Conservation (phyloP, 64 coral and sea anemone species). For the Pocillopora verrucosa region DNA sequence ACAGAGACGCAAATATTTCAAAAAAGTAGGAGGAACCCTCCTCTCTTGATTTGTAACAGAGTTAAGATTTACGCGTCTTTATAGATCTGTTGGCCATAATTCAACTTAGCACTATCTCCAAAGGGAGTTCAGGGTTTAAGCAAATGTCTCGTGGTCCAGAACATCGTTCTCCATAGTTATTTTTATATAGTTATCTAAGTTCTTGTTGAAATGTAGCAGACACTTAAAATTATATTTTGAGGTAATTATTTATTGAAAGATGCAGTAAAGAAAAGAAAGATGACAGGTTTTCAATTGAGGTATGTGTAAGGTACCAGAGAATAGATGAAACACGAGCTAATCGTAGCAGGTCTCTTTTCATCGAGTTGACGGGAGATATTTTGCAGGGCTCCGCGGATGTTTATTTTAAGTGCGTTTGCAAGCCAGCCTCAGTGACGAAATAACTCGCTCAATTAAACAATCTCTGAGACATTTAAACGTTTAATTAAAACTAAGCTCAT, state of each 20-base stretch:
- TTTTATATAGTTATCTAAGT: not conserved
- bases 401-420: no score
- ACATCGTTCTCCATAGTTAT: not conserved
- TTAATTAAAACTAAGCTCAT: no score
- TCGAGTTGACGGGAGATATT: no score
- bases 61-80: no score
- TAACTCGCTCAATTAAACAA: no score
- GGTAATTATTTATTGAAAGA: constrained; percentile 26
- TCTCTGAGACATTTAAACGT: no score
- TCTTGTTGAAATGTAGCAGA: not conserved
- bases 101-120: not conserved
- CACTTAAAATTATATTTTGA: not conserved
- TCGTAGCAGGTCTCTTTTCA: no score
- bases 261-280: not conserved
- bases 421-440: no score
- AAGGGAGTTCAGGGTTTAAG: not conserved
- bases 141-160: not conserved
- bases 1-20: not conserved
- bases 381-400: no score
- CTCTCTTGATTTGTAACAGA: no score
- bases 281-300: constrained; percentile 26
- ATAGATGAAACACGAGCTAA: no score
- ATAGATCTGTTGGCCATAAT: no score
- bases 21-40: not conserved
- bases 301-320: not conserved